Evolutionary conservation across 2,113 vertebrate genomes (phyloP), one percentile per base, ranked within the genome.

Genomic region (Neomonachus schauinslandi): DNA sequence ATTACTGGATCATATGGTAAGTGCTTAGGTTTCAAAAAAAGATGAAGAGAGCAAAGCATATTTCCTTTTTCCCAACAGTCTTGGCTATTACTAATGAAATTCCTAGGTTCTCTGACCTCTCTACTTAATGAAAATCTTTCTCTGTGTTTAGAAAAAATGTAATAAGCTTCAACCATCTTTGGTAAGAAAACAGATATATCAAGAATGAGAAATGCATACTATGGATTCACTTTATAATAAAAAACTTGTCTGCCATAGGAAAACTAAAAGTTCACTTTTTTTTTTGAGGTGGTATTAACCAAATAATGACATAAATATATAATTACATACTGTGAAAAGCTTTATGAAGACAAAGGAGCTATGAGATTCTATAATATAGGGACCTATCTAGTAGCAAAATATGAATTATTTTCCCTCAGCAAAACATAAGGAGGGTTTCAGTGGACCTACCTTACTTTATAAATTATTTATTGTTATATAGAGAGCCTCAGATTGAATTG

Each of bases 371-470:
- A 0, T 80, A 26, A 86, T 13, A 94, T 67, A 72, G 36, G 57
- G n/a, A 51, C 49, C 57, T 94, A 93, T 51, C 72, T 86, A 74
- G 33, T 57, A 82, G 21, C 72, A 94, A 96, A 94, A 92, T n/a
- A 77, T 36, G 10, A 51, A 81, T 93, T 53, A 69, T 53, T 93
- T 53, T 9, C 19, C 46, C 63, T 53, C 46, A 28, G 49, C 46
- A 94, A 86, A 94, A 74, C 21, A n/a, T 28, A 86, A 15, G 31
- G 63, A 59, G 80, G 33, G 31, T 21, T 95, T 76, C 76, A 53
- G 10, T 5, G 82, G 39, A 22, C 28, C 22, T 46, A 51, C 12
- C 61, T 63, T 65, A 61, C 39, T 87, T 91, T 87, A 67, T 63
- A 51, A 72, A 63, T 19, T 61, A 67, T 9, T 55, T 69, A 53